phyloP scores from a whole-genome alignment of 2,797 vertebrate genomes.

The Tiaroga cobitis region DNA sequence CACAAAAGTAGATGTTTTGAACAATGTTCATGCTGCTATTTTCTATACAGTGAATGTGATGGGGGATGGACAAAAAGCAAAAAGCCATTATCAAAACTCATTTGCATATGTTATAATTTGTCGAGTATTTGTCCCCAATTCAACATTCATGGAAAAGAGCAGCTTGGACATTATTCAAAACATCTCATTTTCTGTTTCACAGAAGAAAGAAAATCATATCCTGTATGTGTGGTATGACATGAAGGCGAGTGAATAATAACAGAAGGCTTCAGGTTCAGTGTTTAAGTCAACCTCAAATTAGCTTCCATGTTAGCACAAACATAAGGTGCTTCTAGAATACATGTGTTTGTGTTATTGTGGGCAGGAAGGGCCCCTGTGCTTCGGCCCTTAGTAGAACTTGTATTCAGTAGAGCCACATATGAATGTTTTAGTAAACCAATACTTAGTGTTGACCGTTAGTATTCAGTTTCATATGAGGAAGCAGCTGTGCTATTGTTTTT shows the following conservation, averaged over 20 bases:
- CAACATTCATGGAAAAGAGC: neutral
- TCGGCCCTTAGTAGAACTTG: neutral
- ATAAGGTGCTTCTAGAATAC: neutral
- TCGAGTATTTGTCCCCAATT: neutral
- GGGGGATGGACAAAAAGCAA: neutral
- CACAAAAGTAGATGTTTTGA: neutral
- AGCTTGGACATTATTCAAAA: neutral
- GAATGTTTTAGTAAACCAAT: conserved; percentile 46
- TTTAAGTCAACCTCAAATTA: neutral
- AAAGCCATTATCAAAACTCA: neutral
- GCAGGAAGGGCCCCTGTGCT: conserved; percentile 15
- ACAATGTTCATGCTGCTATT: neutral
- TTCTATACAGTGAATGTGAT: neutral
- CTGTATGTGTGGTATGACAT: neutral
- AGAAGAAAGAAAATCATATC: neutral
- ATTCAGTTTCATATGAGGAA: conserved; percentile 55
- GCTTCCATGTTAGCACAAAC: neutral
- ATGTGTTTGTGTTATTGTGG: conserved; percentile 6
- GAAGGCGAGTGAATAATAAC: neutral
- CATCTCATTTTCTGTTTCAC: neutral
- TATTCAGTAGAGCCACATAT: conserved; percentile 33
- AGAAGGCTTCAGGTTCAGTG: neutral
- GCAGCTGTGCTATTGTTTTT: conserved; percentile 59
- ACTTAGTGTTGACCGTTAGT: conserved; percentile 38
- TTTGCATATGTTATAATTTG: no score